Evolutionary conservation across 1,140 invertebrate species (phyloP), one percentile per base, ranked within the genome.

Genomic region (Meteorus sp.): DNA sequence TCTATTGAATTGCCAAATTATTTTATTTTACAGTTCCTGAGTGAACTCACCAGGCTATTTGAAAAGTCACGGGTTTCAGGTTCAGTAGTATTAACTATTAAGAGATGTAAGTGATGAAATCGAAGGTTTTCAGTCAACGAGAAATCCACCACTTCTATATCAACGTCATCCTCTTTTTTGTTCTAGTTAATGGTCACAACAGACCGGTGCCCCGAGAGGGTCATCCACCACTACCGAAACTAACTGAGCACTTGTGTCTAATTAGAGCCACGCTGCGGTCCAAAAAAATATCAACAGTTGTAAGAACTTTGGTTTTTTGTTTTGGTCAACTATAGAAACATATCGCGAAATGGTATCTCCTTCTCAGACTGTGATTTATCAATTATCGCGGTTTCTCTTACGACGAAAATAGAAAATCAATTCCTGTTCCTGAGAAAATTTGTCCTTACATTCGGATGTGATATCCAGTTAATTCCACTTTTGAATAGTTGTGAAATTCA

Each of bases 231-330:
- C 65, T 78, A 22, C 83, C 86, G 55, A 83, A 84, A 66, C 84
- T 85, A 23, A 70, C 77, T 25, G 89, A 90, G 69, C 89, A 88
- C 71, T 83, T 88, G 71, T 92, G 90, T 78, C 74, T 92, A 60
- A 80, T 92, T 8, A 74, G 89, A 74, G 90, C 89, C 22, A 82
- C 84, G 33, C 78, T 84, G 47, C 85, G 85, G 63, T 88, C 86
- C 25, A 90, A 88, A 64, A 93, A 92, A 83, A 88, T 94, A 62
- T 85, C 86, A 9, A 92, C 90, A 62, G 82, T 92, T 59, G 88
- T 93, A 74, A 75, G 83, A 72, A 65, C 63, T 41, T 60, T 33
- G 29, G 39, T 47, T 41, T 44, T 11, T 5, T n/a, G 5, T 39
- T 39, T 39, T n/a, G 35, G 11, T 31, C 6, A 31, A 2, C 2